These are phyloP conservation scores for Amphipyra tragopoginis DNA, from an alignment of 2,888 invertebrate genomes.

Conservation along the genomic window DNA sequence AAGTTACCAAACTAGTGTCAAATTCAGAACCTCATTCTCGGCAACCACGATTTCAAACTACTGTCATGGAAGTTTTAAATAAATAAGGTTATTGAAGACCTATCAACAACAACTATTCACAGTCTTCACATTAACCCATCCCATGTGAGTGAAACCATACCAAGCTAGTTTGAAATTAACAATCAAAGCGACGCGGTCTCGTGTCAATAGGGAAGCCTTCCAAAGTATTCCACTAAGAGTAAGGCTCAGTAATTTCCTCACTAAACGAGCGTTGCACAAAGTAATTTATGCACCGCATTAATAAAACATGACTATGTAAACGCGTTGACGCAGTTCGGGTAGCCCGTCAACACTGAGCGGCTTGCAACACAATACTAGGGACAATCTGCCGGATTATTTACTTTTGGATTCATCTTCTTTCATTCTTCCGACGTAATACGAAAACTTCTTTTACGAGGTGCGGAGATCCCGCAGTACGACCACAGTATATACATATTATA, in stretches of 20 bases:
- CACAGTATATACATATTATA: too few relatives aligned
- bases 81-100: too few relatives aligned
- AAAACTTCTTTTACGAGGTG: too few relatives aligned
- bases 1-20: too few relatives aligned
- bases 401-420: conserved; percentile 11
- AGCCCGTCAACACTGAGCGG: conserved; percentile 36
- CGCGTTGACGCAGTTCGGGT: conserved; percentile 62
- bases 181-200: conserved; percentile 58
- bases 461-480: too few relatives aligned
- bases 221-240: conserved; percentile 70
- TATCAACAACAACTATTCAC: conserved; percentile 5
- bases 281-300: conserved; percentile 80
- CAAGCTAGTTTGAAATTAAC: conserved; percentile 60
- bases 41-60: too few relatives aligned
- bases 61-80: too few relatives aligned
- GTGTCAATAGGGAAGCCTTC: conserved; percentile 66
- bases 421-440: too few relatives aligned
- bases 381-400: conserved; percentile 42
- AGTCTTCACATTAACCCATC: conserved; percentile 14
- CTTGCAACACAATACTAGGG: conserved; percentile 36
- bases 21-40: too few relatives aligned
- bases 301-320: conserved; percentile 81
- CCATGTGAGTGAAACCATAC: conserved; percentile 49
- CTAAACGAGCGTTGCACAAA: conserved; percentile 75
- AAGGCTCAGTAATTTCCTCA: conserved; percentile 71